phyloP scores from a whole-genome alignment of 2,888 invertebrate species.

The Epistrophe eligans region DNA sequence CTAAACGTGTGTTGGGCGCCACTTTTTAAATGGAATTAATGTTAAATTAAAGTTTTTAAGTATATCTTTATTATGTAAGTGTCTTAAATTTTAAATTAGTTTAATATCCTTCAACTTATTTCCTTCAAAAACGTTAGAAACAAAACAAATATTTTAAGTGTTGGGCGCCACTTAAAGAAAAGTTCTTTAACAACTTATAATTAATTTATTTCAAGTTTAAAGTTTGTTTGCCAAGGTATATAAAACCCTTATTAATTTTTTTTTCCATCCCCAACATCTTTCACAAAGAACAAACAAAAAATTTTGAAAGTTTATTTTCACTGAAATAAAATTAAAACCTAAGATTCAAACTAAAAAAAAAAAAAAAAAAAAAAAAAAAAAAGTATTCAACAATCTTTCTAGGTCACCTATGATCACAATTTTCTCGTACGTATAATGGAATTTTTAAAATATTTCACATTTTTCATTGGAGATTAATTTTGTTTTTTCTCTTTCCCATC shows the following conservation, averaged over 20 bases:
- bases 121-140: neutral
- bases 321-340: neutral
- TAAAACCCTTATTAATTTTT: no score
- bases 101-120: neutral
- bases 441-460: conserved; percentile 21
- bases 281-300: neutral
- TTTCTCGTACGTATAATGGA: conserved; percentile 46
- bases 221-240: no score
- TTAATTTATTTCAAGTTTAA: no score
- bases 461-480: conserved; percentile 1
- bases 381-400: conserved; percentile 49
- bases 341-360: neutral
- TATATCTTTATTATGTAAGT: neutral
- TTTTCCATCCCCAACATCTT: neutral
- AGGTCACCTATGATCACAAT: conserved; percentile 65
- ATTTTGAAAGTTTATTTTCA: neutral
- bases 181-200: neutral
- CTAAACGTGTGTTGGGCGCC: conserved; percentile 32
- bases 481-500: neutral
- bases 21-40: neutral
- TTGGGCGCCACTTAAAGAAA: conserved; percentile 32
- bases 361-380: conserved; percentile 28
- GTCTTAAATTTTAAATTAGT: neutral
- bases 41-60: no score
- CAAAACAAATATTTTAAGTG: neutral